Conservation (phyloP, 2,113 vertebrate species). For the Bos javanicus region DNA sequence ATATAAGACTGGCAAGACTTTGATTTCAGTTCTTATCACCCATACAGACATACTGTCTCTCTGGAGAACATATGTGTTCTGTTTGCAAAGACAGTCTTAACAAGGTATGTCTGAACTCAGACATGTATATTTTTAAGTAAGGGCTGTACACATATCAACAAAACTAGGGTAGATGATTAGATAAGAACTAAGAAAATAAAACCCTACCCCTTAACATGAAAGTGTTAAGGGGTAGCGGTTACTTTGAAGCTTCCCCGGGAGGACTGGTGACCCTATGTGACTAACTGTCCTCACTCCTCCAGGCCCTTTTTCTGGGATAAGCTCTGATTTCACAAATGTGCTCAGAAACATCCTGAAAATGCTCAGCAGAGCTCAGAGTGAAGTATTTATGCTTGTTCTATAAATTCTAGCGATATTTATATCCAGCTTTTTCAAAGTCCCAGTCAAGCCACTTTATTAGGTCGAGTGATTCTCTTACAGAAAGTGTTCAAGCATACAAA, state of each 20-base stretch:
- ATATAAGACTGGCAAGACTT: conserved; percentile 65
- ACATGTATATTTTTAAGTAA: conserved; percentile 67
- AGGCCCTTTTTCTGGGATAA: neutral
- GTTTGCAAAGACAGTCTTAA: conserved; percentile 61
- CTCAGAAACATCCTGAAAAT: conserved; percentile 41
- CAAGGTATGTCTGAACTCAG: conserved; percentile 66
- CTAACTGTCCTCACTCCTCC: neutral
- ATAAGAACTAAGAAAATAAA: conserved; percentile 67
- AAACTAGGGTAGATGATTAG: conserved; percentile 61
- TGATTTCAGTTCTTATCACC: conserved; percentile 46
- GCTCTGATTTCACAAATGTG: conserved; percentile 50
- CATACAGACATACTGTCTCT: conserved; percentile 52
- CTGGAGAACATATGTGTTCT: conserved; percentile 56
- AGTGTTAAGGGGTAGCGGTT: conserved; percentile 48
- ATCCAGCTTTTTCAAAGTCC: conserved; percentile 33
- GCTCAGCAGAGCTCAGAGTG: conserved; percentile 57
- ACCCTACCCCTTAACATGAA: conserved; percentile 70
- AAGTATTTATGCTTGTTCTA: conserved; percentile 60
- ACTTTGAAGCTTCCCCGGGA: conserved; percentile 58
- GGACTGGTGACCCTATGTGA: neutral
- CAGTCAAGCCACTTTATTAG: conserved; percentile 45
- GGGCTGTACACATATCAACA: conserved; percentile 34
- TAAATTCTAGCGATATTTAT: conserved; percentile 50
- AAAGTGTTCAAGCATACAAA: conserved; percentile 12
- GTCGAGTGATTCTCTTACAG: neutral